Evolutionary conservation across 2,797 vertebrate species (phyloP), one percentile per base, ranked within the genome.

Genomic region (Microtus obscurus): DNA sequence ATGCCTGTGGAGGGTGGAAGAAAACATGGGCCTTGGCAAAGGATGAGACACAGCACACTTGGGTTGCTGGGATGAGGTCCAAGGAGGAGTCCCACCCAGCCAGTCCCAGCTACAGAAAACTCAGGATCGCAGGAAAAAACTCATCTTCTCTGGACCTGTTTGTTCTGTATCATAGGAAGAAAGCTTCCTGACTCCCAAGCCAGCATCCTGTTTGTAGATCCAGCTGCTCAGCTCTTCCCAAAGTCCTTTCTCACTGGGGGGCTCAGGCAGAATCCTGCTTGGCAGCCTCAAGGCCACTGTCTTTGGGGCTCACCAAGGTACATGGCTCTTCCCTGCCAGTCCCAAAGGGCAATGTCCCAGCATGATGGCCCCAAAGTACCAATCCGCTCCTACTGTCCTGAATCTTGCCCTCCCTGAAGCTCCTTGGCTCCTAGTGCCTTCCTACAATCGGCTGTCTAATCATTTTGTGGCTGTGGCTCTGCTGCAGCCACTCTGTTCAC

Each of bases 1-100:
- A 99, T 99, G 89, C 99, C 99, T 99, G 98, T 45, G 51, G 81
- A 97, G 21, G 73, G 92, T 2, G 48, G 56, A 51, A 82, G 69
- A 37, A 96, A 74, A 96, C 51, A 87, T 1, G 43, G 89, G 13
- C 45, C 63, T 63, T 48, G 65, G 45, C 2, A 6, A 89, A 81
- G 77, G 45, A 19, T 34, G 4, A 80, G 40, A 56, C 16, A 31
- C 37, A 45, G 65, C 6, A 3, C 17, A 53, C 4, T 0, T 0
- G 1, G 78, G 86, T 19, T 4, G 14, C 80, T 27, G 25, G 45
- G 7, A n/a, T 0, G 3, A 5, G 61, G 81, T 56, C 82, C 73
- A 45, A n/a, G 12, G 0, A 0, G 34, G 40, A 51, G 40, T 16
- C 40, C 31, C 48, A 25, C 53, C 31, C 2, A 25, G 17, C 19